Percentiles rank a stretch among this genome's conserved stretches.
These are phyloP conservation scores for Hipposideros larvatus DNA, from an alignment of 2,797 vertebrate species.

Conservation along the genomic window DNA sequence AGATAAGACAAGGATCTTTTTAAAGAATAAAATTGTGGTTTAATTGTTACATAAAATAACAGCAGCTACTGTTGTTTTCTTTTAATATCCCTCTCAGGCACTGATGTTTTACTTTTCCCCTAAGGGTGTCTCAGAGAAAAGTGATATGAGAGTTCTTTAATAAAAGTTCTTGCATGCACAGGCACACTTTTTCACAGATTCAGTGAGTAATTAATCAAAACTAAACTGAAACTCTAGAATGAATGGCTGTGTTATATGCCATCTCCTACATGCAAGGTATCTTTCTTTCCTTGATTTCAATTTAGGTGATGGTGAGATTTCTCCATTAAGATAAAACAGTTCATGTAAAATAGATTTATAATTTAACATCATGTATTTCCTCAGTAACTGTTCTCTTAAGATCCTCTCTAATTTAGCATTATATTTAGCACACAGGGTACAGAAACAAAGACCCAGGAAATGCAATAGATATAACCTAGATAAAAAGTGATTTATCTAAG, in stretches of 20 bases:
- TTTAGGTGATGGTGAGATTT: constrained; percentile 41
- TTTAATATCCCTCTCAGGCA: constrained; percentile 29
- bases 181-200: not conserved
- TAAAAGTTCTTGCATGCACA: not conserved
- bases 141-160: constrained; percentile 22
- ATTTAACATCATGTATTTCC: constrained; percentile 10
- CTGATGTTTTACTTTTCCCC: constrained; percentile 53
- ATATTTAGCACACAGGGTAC: not conserved
- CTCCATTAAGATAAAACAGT: constrained; percentile 18
- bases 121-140: constrained; percentile 38
- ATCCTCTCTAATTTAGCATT: constrained; percentile 15
- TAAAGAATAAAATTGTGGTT: constrained; percentile 46
- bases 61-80: not conserved
- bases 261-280: not conserved
- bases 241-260: not conserved
- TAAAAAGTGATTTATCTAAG: constrained; percentile 2
- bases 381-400: constrained; percentile 26
- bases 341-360: constrained; percentile 46
- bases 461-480: not conserved
- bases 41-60: not conserved
- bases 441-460: constrained; percentile 44
- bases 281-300: constrained; percentile 37
- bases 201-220: constrained; percentile 73
- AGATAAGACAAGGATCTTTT: not conserved
- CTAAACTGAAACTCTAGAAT: constrained; percentile 48